Conservation (phyloP, 2,113 vertebrate species). For the Proteles cristata region DNA sequence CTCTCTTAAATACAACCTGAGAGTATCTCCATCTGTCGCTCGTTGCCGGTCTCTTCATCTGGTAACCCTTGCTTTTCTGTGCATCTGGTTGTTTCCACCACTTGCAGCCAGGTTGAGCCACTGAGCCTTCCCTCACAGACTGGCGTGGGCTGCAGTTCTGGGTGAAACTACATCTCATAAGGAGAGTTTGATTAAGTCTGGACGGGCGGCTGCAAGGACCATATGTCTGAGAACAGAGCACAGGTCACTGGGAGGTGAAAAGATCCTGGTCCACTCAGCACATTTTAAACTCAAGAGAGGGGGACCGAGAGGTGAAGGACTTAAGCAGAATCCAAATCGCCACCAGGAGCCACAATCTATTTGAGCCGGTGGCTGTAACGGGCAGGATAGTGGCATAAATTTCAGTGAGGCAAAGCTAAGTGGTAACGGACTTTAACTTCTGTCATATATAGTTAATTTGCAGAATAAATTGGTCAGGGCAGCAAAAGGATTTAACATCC, state of each 20-base stretch:
- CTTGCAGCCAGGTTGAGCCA: neutral
- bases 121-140: neutral
- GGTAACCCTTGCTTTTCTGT: neutral
- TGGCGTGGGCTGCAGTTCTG: neutral
- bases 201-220: neutral
- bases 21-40: neutral
- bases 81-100: neutral
- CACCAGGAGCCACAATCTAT: neutral
- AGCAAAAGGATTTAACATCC: slow-evolving; percentile 77
- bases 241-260: neutral
- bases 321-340: slow-evolving; percentile 22
- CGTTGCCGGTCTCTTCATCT: neutral
- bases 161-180: neutral
- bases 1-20: neutral
- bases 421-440: slow-evolving; percentile 67
- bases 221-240: neutral
- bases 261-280: neutral
- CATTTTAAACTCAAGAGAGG: slow-evolving; percentile 42
- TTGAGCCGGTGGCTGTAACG: neutral
- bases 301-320: neutral
- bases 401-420: slow-evolving; percentile 76
- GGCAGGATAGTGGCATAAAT: slow-evolving; percentile 53
- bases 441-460: slow-evolving; percentile 76
- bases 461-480: slow-evolving; percentile 77
- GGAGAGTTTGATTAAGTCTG: neutral